phyloP scores from a whole-genome alignment of 2,888 invertebrate species.

The Nomada fucata region DNA sequence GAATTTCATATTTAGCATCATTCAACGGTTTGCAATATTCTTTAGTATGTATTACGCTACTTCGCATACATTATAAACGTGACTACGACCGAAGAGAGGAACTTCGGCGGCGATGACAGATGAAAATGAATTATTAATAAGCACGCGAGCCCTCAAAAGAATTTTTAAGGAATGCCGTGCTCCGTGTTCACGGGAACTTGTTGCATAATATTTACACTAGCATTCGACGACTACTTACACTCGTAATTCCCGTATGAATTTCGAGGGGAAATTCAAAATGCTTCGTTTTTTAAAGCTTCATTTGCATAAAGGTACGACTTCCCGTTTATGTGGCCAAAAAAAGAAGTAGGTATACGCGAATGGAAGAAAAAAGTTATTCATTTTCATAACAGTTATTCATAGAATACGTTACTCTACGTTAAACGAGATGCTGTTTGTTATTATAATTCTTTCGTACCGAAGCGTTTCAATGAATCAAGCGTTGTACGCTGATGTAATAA shows the following conservation, averaged over 20 bases:
- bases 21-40: conserved; percentile 26
- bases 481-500: too few species aligned
- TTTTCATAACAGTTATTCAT: too few species aligned
- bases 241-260: not conserved
- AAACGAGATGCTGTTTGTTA: too few species aligned
- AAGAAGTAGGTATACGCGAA: too few species aligned
- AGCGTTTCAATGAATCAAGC: too few species aligned
- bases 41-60: conserved; percentile 38
- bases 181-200: conserved; percentile 22
- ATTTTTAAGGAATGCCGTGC: conserved; percentile 28
- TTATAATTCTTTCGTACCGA: too few species aligned
- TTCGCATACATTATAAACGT: conserved; percentile 32
- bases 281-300: too few species aligned
- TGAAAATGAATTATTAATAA: conserved; percentile 40
- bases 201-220: conserved; percentile 34
- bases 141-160: conserved; percentile 34
- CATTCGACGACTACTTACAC: not conserved
- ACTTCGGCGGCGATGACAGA: conserved; percentile 13
- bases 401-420: too few species aligned
- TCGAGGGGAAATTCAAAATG: not conserved
- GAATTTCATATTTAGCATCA: conserved; percentile 7
- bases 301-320: not conserved
- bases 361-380: too few species aligned
- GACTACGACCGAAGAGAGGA: conserved; percentile 1
- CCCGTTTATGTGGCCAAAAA: too few species aligned